Conservation (phyloP, 2,113 vertebrate species). For the Diadophis punctatus region DNA sequence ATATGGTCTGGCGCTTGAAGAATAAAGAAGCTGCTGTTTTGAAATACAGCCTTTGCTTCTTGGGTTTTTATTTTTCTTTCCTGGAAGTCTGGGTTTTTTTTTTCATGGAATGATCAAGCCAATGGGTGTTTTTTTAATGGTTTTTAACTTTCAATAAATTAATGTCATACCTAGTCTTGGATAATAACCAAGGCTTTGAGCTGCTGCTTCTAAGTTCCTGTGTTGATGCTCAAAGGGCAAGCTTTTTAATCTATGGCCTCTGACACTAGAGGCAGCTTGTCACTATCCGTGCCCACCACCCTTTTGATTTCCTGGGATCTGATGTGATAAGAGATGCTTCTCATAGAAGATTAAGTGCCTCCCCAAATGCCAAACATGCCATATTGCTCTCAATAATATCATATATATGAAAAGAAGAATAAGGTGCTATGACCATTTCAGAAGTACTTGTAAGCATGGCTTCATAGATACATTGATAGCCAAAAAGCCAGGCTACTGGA, state of each 20-base stretch:
- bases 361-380: slow-evolving; percentile 45
- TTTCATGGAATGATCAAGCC: background rate
- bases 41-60: background rate
- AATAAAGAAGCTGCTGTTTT: slow-evolving; percentile 27
- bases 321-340: slow-evolving; percentile 3
- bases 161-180: slow-evolving; percentile 39
- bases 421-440: background rate
- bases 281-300: background rate
- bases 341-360: background rate
- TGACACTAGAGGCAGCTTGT: slow-evolving; percentile 51
- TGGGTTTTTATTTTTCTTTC: background rate
- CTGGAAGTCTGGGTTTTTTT: background rate
- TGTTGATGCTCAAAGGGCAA: slow-evolving; percentile 36
- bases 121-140: background rate
- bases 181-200: slow-evolving; percentile 55
- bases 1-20: background rate
- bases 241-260: slow-evolving; percentile 33
- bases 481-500: rapidly evolving
- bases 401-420: slow-evolving; percentile 8
- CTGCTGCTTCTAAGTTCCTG: slow-evolving; percentile 34
- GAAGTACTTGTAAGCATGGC: background rate
- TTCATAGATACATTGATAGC: background rate
- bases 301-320: background rate
- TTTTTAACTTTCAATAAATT: slow-evolving; percentile 43
- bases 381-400: rapidly evolving